Evolutionary conservation across 2,888 invertebrate genomes (phyloP).

Genomic region (Gonocerus acuteangulatus): DNA sequence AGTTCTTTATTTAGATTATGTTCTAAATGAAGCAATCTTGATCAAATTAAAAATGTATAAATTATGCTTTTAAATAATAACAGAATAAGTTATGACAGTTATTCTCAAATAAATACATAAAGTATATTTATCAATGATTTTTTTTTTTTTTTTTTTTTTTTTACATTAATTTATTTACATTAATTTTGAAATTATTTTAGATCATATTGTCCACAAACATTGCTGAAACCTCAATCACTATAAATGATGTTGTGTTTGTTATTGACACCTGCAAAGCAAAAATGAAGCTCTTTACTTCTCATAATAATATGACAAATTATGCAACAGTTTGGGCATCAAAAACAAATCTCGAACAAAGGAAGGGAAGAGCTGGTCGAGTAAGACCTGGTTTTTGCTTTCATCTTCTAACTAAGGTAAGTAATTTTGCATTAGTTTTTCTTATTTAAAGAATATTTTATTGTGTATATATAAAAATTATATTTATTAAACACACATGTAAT

Average conservation of each 20-base stretch:
- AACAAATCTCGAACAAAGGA: slow-evolving; percentile 88
- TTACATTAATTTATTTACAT: too few species aligned
- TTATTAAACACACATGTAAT: too few species aligned
- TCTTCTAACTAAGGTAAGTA: slow-evolving; percentile 58
- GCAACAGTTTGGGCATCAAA: slow-evolving; percentile 93
- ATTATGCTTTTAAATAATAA: too few species aligned
- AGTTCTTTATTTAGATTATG: neutral
- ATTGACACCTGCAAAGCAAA: slow-evolving; percentile 96
- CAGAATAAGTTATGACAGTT: too few species aligned
- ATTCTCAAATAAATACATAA: too few species aligned
- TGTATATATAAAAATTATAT: too few species aligned
- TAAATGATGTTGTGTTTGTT: slow-evolving; percentile 96
- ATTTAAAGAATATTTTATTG: neutral
- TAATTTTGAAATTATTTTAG: slow-evolving; percentile 48
- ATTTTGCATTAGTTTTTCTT: too few species aligned
- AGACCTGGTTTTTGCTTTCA: slow-evolving; percentile 90
- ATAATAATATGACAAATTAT: slow-evolving; percentile 98
- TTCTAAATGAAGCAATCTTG: neutral
- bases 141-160: too few species aligned
- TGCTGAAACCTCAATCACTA: slow-evolving; percentile 96
- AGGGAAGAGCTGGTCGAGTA: slow-evolving; percentile 93
- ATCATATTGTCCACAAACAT: slow-evolving; percentile 96
- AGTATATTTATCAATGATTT: too few species aligned
- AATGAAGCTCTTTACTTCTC: slow-evolving; percentile 94
- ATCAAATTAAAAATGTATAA: neutral